phyloP scores from a whole-genome alignment of 2,888 invertebrate species.

The Pachliopta kotzebuea region DNA sequence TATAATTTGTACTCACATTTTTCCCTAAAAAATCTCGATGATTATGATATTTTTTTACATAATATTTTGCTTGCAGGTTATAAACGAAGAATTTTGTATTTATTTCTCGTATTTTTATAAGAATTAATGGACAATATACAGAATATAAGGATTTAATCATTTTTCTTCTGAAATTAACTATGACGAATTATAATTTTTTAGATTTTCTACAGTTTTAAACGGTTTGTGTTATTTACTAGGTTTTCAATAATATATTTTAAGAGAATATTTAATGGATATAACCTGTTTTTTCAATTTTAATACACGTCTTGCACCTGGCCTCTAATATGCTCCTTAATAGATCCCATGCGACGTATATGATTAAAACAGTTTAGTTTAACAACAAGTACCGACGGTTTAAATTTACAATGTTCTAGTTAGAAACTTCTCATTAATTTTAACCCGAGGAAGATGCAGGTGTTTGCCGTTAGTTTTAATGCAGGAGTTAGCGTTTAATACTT shows the following conservation, averaged over 20 bases:
- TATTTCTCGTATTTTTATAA: too few species aligned
- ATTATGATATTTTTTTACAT: too few species aligned
- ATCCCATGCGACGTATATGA: conserved; percentile 18
- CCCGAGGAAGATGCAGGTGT: conserved; percentile 19
- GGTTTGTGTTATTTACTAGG: too few species aligned
- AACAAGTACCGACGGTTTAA: conserved; percentile 7
- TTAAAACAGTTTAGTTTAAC: conserved; percentile 13
- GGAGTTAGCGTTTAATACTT: neutral
- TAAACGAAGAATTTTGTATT: too few species aligned
- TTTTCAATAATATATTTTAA: neutral
- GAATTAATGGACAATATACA: too few species aligned
- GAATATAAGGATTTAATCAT: too few species aligned
- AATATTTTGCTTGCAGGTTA: too few species aligned
- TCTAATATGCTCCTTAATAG: neutral
- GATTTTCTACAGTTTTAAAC: too few species aligned
- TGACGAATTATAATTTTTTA: too few species aligned
- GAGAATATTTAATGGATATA: neutral
- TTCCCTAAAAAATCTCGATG: too few species aligned
- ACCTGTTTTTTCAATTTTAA: neutral
- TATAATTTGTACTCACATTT: too few species aligned
- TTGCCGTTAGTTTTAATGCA: conserved; percentile 10
- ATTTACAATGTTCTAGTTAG: conserved; percentile 17
- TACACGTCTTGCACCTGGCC: neutral
- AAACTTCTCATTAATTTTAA: conserved; percentile 24
- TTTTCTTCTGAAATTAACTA: too few species aligned